Base-by-base conservation (phyloP, 2,797 vertebrate species). In the Etheostoma perlongum region DNA sequence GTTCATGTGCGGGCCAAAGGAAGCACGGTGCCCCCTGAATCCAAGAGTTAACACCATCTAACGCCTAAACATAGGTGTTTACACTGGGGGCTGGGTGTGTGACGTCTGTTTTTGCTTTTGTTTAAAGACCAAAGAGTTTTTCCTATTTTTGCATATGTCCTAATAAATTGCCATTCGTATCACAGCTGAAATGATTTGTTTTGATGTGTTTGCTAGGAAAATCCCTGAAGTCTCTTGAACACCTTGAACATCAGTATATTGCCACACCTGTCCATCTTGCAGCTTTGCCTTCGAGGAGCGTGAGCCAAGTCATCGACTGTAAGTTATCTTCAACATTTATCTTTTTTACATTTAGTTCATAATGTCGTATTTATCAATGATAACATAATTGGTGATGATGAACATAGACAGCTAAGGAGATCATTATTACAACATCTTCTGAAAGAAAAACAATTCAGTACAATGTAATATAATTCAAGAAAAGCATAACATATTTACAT, bases 91-190 rank as follows among this genome's bases (percentile, higher is more conserved):
- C 12, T 15, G n/a, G n/a, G 5, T 62, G 42, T 19, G n/a, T 75
- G 61, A 69, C 2, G 14, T 65, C 18, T 70, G 16, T 23, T 21
- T 40, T 65, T 70, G 30, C 16, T 74, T 86, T 63, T 77, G 52
- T 33, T 36, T 57, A 30, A 78, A 40, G 51, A 68, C 55, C 44
- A 68, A 18, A n/a, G n/a, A 0, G 66, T 70, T 83, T 82, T 90
- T 27, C 66, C 63, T 90, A 78, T 61, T 58, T 94, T 94, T 93
- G 91, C 92, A 94, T 94, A 78, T 18, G 48, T 58, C 65, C 42
- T 73, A 73, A 76, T 61, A 18, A 75, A 81, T 63, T 72, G 42
- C 36, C 48, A 5, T 30, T 66, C 2, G 63, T 54, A 74, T 47
- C 66, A 51, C 73, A 63, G 57, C 44, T 67, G 65, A 77, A 71